Evolutionary conservation across 2,888 invertebrate species (phyloP).

Genomic region (Oegoconia quadripuncta): DNA sequence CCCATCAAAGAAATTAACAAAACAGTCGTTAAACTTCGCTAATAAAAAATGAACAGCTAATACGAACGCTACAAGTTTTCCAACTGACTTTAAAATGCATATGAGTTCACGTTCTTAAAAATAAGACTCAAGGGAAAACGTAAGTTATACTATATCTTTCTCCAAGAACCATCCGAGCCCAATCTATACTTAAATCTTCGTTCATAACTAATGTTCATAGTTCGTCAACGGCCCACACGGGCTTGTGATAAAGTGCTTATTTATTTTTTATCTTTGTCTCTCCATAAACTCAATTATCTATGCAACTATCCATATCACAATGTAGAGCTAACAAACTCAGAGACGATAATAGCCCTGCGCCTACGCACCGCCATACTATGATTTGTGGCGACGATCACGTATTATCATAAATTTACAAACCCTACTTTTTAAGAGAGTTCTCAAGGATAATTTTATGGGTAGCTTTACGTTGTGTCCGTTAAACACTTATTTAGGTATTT

Average conservation of each 20-base stretch:
- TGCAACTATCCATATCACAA: slow-evolving; percentile 21
- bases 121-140: too few species aligned
- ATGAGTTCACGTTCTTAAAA: too few species aligned
- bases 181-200: background rate
- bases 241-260: slow-evolving; percentile 12
- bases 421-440: background rate
- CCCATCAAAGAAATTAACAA: too few species aligned
- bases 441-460: slow-evolving; percentile 6
- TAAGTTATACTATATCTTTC: too few species aligned
- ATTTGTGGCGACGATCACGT: slow-evolving; percentile 19
- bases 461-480: background rate
- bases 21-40: too few species aligned
- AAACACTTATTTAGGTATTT: slow-evolving; percentile 1
- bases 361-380: slow-evolving; percentile 24
- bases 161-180: too few species aligned
- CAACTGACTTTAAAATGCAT: too few species aligned
- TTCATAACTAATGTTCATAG: background rate
- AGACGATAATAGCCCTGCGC: slow-evolving; percentile 20
- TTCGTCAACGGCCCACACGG: slow-evolving; percentile 7
- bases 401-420: slow-evolving; percentile 19
- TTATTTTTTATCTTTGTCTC: slow-evolving; percentile 24
- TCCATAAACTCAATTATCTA: slow-evolving; percentile 30
- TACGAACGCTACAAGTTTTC: too few species aligned
- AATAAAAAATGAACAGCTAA: too few species aligned
- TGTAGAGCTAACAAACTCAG: slow-evolving; percentile 18